phyloP scores from a whole-genome alignment of 2,888 invertebrate genomes.

The Rhimphoctona megacephalus region DNA sequence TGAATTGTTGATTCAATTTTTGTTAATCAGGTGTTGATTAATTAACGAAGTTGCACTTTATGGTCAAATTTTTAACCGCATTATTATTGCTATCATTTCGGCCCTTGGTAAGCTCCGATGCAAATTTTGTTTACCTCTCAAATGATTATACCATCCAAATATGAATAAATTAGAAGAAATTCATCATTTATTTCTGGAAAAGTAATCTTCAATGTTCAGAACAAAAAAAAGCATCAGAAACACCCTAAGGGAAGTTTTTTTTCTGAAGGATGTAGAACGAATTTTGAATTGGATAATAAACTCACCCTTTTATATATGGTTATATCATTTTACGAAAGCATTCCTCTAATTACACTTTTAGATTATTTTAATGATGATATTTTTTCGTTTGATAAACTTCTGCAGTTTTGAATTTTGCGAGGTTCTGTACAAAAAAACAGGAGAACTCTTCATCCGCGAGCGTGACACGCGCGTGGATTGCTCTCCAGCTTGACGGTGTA shows the following conservation, averaged over 20 bases:
- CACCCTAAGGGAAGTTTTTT: neutral
- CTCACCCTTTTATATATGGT: neutral
- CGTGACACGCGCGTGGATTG: slow-evolving; percentile 50
- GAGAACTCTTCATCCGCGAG: slow-evolving; percentile 13
- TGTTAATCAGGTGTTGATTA: too few relatives aligned
- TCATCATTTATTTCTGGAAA: neutral
- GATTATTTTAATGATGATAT: neutral
- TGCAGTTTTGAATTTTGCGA: slow-evolving; percentile 40
- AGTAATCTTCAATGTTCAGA: neutral
- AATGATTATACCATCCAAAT: too few relatives aligned
- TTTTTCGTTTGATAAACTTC: neutral
- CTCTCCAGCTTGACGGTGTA: neutral
- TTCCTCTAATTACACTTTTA: too few relatives aligned
- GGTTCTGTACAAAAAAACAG: slow-evolving; percentile 43
- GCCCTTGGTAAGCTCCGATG: too few relatives aligned
- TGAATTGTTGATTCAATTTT: too few relatives aligned
- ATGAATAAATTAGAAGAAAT: neutral
- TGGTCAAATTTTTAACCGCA: too few relatives aligned
- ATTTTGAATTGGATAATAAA: neutral
- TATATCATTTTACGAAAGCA: neutral
- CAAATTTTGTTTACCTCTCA: too few relatives aligned
- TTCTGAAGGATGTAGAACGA: neutral
- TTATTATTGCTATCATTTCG: too few relatives aligned
- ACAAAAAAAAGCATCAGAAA: neutral
- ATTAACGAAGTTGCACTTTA: too few relatives aligned